These are phyloP conservation scores for Neogale vison DNA, from an alignment of 2,113 vertebrate genomes.

Conservation along the genomic window DNA sequence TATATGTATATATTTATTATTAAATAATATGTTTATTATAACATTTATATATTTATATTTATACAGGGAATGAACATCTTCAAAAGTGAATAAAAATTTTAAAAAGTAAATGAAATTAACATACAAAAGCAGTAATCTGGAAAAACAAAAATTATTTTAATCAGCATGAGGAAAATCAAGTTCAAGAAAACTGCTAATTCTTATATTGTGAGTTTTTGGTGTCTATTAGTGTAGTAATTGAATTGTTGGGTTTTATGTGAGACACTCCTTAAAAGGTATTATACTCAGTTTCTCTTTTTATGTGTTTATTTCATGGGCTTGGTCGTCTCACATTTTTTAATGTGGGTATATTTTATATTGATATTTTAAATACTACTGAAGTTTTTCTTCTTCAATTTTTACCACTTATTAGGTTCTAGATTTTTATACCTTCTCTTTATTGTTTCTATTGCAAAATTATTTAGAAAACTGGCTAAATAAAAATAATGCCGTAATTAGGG, in stretches of 20 bases:
- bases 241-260: neutral
- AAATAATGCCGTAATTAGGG: slow-evolving; percentile 81
- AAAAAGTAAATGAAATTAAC: neutral
- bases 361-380: neutral
- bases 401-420: neutral
- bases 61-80: neutral
- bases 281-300: neutral
- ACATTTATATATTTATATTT: neutral
- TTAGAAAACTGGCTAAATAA: slow-evolving; percentile 73
- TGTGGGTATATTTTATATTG: neutral
- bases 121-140: neutral
- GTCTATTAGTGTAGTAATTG: neutral
- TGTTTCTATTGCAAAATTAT: slow-evolving; percentile 66
- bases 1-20: too few relatives aligned
- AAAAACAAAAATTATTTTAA: slow-evolving; percentile 9
- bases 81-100: neutral
- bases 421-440: slow-evolving; percentile 59
- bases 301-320: neutral
- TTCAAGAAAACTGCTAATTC: neutral
- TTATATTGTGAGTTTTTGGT: neutral
- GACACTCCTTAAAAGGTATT: neutral
- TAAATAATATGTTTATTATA: too few relatives aligned
- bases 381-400: neutral
- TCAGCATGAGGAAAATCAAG: neutral
- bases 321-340: neutral